Conservation (phyloP, 1,140 invertebrate species). For the Diplogasteroides magnus region DNA sequence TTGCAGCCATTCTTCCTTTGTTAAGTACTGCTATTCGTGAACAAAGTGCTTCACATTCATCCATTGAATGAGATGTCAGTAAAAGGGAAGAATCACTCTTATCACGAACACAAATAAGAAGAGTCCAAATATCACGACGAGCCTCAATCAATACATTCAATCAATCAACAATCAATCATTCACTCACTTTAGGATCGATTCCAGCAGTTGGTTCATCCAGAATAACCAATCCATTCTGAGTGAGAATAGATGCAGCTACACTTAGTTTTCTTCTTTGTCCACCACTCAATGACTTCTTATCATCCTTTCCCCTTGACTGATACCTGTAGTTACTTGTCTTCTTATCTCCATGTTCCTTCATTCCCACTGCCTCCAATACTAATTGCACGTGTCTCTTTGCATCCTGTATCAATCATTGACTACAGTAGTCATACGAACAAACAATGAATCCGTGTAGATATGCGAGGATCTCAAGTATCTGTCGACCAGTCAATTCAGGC, state of each 20-base stretch:
- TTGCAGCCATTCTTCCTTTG: slow-evolving; percentile 54
- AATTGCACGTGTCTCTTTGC: not conserved
- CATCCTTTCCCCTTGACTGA: not conserved
- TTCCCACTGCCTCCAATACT: slow-evolving; percentile 23
- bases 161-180: not conserved
- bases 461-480: slow-evolving; percentile 59
- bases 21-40: slow-evolving; percentile 39
- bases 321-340: slow-evolving; percentile 30
- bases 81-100: slow-evolving; percentile 20
- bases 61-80: slow-evolving; percentile 51
- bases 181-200: slow-evolving; percentile 58
- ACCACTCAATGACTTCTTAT: slow-evolving; percentile 50
- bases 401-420: not conserved
- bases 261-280: slow-evolving; percentile 59
- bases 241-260: slow-evolving; percentile 60
- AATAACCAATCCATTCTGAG: slow-evolving; percentile 57
- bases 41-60: slow-evolving; percentile 49
- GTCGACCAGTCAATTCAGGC: slow-evolving; percentile 58
- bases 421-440: not conserved
- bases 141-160: slow-evolving; percentile 43
- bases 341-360: slow-evolving; percentile 27
- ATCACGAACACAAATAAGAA: slow-evolving; percentile 37
- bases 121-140: slow-evolving; percentile 61
- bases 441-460: slow-evolving; percentile 11
- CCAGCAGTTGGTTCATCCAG: slow-evolving; percentile 64